A percentile compares a stretch with the other conserved stretches of the same genome.
These are phyloP conservation scores for Portunus trituberculatus DNA, from an alignment of 1,140 invertebrate genomes.

Conservation along the genomic window DNA sequence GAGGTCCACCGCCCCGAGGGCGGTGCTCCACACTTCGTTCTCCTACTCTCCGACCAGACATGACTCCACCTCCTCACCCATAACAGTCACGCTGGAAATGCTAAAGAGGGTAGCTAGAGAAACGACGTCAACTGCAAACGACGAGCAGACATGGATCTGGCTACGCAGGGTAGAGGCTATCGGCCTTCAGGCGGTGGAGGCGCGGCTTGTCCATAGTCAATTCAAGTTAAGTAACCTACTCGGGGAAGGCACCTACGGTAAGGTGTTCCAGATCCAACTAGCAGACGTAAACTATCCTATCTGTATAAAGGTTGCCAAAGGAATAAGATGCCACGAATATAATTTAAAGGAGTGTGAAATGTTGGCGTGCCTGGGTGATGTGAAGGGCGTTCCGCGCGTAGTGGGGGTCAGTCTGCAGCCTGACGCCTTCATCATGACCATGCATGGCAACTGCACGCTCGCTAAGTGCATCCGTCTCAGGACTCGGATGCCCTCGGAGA, in stretches of 20 bases:
- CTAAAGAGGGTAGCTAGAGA: background rate
- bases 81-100: background rate
- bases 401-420: background rate
- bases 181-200: background rate
- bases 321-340: background rate
- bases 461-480: background rate
- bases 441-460: background rate
- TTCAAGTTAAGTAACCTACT: background rate
- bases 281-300: background rate
- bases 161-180: background rate
- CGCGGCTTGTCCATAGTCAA: background rate
- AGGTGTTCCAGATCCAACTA: slow-evolving; percentile 1
- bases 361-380: background rate
- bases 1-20: background rate
- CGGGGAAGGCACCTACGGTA: background rate
- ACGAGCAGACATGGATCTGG: background rate
- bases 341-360: background rate
- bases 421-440: slow-evolving; percentile 1
- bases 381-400: background rate
- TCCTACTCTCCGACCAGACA: background rate
- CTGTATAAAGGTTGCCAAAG: background rate
- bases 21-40: background rate
- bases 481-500: background rate
- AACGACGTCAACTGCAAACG: background rate
- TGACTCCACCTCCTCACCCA: background rate